Evolutionary conservation across 35 echinoderm and acorn worm genomes (phyloP).

Genomic region (Stichopus chloronotus): DNA sequence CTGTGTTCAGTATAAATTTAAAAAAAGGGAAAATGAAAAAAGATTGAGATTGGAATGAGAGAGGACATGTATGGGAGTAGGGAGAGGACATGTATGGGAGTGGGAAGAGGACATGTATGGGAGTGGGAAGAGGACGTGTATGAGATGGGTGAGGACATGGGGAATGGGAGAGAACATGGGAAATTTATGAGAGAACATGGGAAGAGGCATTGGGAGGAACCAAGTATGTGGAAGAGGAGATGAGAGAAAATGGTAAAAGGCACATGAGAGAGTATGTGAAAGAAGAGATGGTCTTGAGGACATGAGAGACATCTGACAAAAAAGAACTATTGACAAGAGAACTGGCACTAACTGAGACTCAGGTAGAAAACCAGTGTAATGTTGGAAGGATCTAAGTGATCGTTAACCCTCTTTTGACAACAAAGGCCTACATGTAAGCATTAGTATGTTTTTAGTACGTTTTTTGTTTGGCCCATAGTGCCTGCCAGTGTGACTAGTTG

Average conservation of each 20-base stretch:
- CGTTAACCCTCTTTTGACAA: no score
- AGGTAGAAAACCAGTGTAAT: no score
- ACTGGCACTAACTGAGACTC: no score
- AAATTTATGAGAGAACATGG: neutral
- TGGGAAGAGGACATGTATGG: neutral
- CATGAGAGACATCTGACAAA: no score
- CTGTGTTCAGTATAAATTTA: no score
- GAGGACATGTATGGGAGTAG: neutral
- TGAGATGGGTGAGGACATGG: neutral
- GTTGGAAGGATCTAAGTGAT: no score
- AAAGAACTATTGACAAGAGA: no score
- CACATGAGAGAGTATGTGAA: neutral
- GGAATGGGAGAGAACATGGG: neutral
- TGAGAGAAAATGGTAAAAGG: neutral
- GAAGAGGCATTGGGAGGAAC: neutral
- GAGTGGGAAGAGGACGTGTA: neutral
- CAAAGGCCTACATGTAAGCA: no score
- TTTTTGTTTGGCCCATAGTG: no score
- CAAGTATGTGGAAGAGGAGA: neutral
- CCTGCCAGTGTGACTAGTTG: no score
- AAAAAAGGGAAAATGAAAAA: neutral
- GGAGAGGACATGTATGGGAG: neutral
- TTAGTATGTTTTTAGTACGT: no score
- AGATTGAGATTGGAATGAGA: neutral
- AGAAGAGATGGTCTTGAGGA: neutral